Evolutionary conservation across 2,888 invertebrate species (phyloP), one percentile per base, ranked within the genome.

Genomic region (Ophion ventricosus): DNA sequence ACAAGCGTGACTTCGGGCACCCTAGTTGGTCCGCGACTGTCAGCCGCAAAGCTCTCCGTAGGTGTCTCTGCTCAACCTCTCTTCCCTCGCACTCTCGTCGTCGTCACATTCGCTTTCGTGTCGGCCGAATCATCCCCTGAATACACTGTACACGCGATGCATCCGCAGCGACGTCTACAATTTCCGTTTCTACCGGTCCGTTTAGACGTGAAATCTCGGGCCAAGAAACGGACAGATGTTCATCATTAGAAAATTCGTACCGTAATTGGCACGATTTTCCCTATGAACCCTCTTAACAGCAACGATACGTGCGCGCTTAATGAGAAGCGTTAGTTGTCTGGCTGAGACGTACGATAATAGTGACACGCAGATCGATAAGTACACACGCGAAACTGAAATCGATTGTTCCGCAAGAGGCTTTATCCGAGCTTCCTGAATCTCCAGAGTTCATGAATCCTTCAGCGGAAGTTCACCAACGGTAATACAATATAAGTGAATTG

Each of bases 111-210:
- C 29, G 20, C 76, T 43, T 64, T 79, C 70, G 43, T 73, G 43
- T 66, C 17, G 43, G 80, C 49, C 14, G 49, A 26, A 78, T 73
- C 66, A 29, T 35, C 73, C 72, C 54, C 64, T 25, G 40, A 64
- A 64, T 35, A 25, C 23, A 20, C 26, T 49, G 82, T n/a, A n/a
- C 84, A 82, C 84, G 82, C 84, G 82, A 84, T 84, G 43, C 57
- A 82, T 72, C 79, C 63, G 43, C 75, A 76, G 69, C 79, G 75
- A 84, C 82, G 84, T 82, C 72, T 82, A 82, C 84, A 84, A 84
- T 84, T 84, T 84, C 84, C 84, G 84, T 72, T 57, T 72, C 75
- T 79, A 40, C n/a, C 49, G 49, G 43, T 63, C 40, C 29, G 26
- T 29, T 29, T 66, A 67, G 73, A 67, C 72, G 66, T 49, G 54